Evolutionary conservation across 1,140 invertebrate genomes (phyloP), one percentile per base, ranked within the genome.

Genomic region (Cherax quadricarinatus): DNA sequence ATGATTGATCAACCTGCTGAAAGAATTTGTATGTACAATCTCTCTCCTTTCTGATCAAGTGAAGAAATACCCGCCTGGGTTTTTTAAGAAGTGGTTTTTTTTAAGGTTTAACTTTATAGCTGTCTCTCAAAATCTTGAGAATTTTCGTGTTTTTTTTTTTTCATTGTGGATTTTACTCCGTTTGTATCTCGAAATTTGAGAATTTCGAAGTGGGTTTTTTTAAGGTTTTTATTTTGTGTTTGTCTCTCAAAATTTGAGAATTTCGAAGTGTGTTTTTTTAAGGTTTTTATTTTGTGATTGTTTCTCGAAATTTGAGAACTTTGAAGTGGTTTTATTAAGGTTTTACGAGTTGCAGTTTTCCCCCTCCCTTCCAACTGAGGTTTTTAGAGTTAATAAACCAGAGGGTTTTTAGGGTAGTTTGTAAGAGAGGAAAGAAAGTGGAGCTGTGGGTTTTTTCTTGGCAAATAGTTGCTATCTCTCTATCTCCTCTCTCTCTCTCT

Each of bases 1-100:
- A 91, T 86, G 78, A 86, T 91, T 91, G 49, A 91, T 5, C 12
- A 66, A 24, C 57, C 14, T 57, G 18, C 84, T 91, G 89, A 91
- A 91, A 91, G 84, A 91, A 91, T 91, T 80, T 86, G 84, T 91
- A 91, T 91, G 89, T 91, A 91, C 75, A 87, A 51, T 73, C 89
- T 53, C 62, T 24, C 73, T 48, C 16, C 60, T 53, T 73, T 66
- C 75, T 84, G 21, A 49, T 73, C 87, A 73, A 91, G 57, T 57
- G 81, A 79, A 75, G 84, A 48, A 84, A 88, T 84, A 18, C 84
- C 18, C 86, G 62, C 57, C 53, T n/a, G 84, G 75, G n/a, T n/a
- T 91, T 86, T 91, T 41, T 30, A 91, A 86, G 57, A 53, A 86
- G 57, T 73, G 79, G 80, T 81, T 82, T 41, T 82, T 41, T 41